These are phyloP conservation scores for Teleiodes luculella DNA, from an alignment of 2,888 invertebrate genomes.

Conservation along the genomic window DNA sequence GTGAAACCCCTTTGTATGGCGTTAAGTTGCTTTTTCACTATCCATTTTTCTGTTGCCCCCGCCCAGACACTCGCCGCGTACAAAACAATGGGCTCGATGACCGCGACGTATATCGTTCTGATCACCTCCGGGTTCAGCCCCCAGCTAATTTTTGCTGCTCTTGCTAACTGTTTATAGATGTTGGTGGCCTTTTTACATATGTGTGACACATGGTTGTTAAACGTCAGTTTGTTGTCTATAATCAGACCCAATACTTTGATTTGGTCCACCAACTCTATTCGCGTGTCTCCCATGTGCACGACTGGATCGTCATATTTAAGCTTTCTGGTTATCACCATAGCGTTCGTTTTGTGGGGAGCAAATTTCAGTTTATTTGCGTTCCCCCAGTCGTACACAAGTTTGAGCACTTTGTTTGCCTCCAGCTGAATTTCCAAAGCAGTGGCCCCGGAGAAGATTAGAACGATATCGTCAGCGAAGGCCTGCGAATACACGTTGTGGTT, in stretches of 20 bases:
- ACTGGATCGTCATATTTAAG: neutral
- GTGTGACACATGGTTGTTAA: constrained; percentile 1
- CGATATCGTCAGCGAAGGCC: neutral
- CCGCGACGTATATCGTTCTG: constrained; percentile 4
- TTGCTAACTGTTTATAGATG: constrained; percentile 9
- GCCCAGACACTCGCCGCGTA: constrained; percentile 20
- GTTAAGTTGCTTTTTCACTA: neutral
- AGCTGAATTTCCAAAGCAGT: neutral
- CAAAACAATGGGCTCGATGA: neutral
- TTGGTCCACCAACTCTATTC: constrained; percentile 5
- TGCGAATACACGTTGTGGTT: no score
- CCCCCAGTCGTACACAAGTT: constrained; percentile 7
- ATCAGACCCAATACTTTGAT: constrained; percentile 20
- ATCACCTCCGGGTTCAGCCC: constrained; percentile 11
- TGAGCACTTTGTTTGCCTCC: constrained; percentile 12
- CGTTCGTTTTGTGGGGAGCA: neutral
- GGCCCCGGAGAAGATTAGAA: constrained; percentile 6
- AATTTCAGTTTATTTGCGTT: neutral
- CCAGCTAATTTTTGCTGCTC: constrained; percentile 8
- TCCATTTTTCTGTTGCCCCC: neutral
- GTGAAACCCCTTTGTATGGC: neutral
- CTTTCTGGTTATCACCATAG: neutral
- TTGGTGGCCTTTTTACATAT: neutral
- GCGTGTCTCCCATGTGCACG: constrained; percentile 7
- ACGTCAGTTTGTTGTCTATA: constrained; percentile 16